A percentile compares a stretch with the other conserved stretches of the same genome.
Evolutionary conservation across 1,140 invertebrate genomes (phyloP).

Genomic region (Heliconius hewitsoni): DNA sequence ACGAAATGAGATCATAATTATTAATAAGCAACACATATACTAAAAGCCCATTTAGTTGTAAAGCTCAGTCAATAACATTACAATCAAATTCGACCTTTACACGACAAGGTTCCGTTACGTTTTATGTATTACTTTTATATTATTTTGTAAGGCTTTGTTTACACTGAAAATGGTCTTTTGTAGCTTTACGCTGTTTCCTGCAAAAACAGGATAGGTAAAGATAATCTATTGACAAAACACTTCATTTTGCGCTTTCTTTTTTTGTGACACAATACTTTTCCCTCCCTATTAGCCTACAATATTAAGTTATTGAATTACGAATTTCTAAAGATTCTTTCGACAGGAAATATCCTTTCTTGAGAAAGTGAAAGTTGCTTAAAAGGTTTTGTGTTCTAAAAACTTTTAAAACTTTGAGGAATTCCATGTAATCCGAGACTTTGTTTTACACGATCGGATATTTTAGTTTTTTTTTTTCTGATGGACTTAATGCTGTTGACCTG

Average conservation of each 20-base stretch:
- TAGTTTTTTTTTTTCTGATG: neutral
- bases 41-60: conserved; percentile 3
- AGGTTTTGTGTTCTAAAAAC: neutral
- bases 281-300: neutral
- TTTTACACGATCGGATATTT: neutral
- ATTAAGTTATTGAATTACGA: neutral
- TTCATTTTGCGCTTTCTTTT: neutral
- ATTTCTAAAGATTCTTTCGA: neutral
- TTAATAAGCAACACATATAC: neutral
- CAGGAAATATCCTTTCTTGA: neutral
- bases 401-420: neutral
- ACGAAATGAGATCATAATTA: neutral
- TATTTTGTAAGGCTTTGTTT: neutral
- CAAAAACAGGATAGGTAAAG: neutral
- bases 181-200: neutral
- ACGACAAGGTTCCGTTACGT: neutral
- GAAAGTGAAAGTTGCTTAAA: neutral
- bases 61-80: neutral
- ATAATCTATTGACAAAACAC: neutral
- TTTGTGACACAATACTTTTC: too few relatives aligned
- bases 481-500: too few relatives aligned
- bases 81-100: conserved; percentile 2
- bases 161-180: neutral
- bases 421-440: neutral
- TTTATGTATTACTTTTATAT: neutral